A percentile compares a stretch with the other conserved stretches of the same genome.
Evolutionary conservation across 2,113 vertebrate species (phyloP).

Genomic region (Myotis brandtii): DNA sequence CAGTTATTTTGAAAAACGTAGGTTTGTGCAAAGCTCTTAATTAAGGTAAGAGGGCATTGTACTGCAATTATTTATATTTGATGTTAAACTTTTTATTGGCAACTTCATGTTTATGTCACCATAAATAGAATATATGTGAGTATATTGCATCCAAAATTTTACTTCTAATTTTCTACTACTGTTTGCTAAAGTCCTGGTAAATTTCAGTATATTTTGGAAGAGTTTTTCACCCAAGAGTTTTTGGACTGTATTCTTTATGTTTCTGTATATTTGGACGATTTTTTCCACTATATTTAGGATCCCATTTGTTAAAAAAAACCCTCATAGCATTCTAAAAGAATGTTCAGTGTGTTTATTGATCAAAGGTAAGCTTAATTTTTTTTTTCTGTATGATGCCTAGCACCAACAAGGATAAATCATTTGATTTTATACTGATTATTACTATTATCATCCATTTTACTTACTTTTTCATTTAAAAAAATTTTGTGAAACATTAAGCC

Average conservation of each 20-base stretch:
- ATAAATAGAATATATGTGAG: conserved; percentile 45
- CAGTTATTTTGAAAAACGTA: conserved; percentile 39
- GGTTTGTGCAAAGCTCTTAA: conserved; percentile 22
- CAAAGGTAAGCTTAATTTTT: conserved; percentile 13
- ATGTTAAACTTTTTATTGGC: conserved; percentile 39
- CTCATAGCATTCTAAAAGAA: background rate
- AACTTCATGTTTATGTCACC: conserved; percentile 42
- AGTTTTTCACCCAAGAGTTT: conserved; percentile 28
- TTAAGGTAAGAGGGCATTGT: background rate
- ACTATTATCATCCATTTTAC: background rate
- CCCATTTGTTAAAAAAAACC: background rate
- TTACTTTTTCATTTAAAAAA: background rate
- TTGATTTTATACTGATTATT: conserved; percentile 23
- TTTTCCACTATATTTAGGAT: background rate
- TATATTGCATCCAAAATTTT: conserved; percentile 18
- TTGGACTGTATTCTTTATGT: conserved; percentile 27
- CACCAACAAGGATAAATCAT: background rate
- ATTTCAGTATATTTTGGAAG: conserved; percentile 31
- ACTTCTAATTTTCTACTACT: conserved; percentile 51
- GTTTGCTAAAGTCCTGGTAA: conserved; percentile 28
- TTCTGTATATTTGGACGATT: background rate
- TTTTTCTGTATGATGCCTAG: background rate
- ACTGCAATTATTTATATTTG: conserved; percentile 20
- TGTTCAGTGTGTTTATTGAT: background rate
- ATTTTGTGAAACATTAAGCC: background rate